These are phyloP conservation scores for Sthenelais limicola DNA, from an alignment of 2,888 invertebrate genomes.

Conservation along the genomic window DNA sequence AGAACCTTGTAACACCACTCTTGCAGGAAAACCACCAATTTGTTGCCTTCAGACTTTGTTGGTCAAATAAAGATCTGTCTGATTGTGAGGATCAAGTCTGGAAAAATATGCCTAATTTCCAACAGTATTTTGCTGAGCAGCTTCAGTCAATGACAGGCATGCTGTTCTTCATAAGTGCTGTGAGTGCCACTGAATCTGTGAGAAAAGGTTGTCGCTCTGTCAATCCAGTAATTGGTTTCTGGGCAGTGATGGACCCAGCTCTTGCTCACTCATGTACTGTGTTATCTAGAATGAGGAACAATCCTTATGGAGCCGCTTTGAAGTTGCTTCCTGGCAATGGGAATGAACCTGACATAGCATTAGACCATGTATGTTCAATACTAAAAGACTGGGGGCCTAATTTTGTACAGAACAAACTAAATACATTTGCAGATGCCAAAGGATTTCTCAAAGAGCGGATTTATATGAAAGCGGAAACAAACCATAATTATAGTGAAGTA, in stretches of 20 bases:
- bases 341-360: too few relatives aligned
- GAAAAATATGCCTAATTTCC: slow-evolving; percentile 12
- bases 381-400: slow-evolving; percentile 8
- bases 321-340: slow-evolving; percentile 2
- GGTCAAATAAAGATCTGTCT: neutral
- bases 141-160: neutral
- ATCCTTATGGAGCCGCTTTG: neutral
- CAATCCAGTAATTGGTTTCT: slow-evolving; percentile 7
- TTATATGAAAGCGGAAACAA: neutral
- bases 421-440: neutral
- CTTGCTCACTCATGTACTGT: neutral
- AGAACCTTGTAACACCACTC: neutral
- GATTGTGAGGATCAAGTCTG: neutral
- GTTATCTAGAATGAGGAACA: slow-evolving; percentile 4
- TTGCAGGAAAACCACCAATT: neutral
- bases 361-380: too few relatives aligned
- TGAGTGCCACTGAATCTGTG: slow-evolving; percentile 12
- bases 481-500: neutral
- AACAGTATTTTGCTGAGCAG: neutral
- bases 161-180: slow-evolving; percentile 9
- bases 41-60: neutral
- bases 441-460: neutral
- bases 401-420: slow-evolving; percentile 2
- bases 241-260: slow-evolving; percentile 5
- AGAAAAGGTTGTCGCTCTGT: neutral